Evolutionary conservation across 2,113 vertebrate genomes (phyloP), one percentile per base, ranked within the genome.

Genomic region (Colistium nudipinnis): DNA sequence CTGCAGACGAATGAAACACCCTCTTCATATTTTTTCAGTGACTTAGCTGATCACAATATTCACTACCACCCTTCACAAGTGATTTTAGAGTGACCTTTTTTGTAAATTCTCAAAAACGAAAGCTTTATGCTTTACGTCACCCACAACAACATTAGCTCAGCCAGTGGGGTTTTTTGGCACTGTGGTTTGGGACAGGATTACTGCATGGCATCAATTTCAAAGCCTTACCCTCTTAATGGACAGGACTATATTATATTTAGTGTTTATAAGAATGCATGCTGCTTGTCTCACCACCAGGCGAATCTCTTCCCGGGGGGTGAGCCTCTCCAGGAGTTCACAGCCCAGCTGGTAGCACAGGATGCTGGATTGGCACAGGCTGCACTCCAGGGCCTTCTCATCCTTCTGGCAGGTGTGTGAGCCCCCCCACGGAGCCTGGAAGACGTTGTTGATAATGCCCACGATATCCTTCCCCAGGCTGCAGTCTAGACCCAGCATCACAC

Each of bases 311-410:
- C 94, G 94, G n/a, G 98, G 98, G 65, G 96, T 96, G 70, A 99
- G 88, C 83, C 96, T 94, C 85, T 97, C 94, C 76, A 99, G 93
- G 53, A 99, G 94, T 63, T 99, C 96, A 84, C 96, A 98, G 74
- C 95, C 97, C 85, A 99, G 92, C 90, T 99, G 97, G 91, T 98
- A 99, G 89, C 97, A 99, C 57, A 99, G 92, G 89, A 99, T 98
- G 85, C 97, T 99, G 81, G 97, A 98, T 88, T 99, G 98, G 81
- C 98, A 99, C 55, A 99, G 91, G 81, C 91, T 95, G 86, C 98
- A 99, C 88, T 99, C 97, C 20, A 92, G 88, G 41, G 94, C 94
- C 89, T 97, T 98, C 88, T 97, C 96, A 7, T 98, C 96, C 89
- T 99, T 98, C 91, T 96, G 97, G 88, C 98, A 99, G 86, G 95